These are phyloP conservation scores for Geococcyx californianus DNA, from an alignment of 2,113 vertebrate genomes.

Conservation along the genomic window DNA sequence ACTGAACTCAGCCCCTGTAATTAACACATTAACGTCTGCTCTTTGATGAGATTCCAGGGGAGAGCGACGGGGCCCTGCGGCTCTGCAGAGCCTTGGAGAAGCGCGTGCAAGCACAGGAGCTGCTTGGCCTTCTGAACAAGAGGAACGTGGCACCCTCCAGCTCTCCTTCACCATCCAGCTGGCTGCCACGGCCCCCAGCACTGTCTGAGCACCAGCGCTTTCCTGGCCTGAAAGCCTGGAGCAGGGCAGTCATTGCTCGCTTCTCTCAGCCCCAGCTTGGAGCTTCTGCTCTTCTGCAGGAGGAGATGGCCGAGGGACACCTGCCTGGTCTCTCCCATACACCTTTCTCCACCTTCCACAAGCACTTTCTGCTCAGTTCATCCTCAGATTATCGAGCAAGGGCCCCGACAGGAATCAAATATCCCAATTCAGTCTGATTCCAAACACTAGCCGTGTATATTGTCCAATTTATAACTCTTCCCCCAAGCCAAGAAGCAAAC, in stretches of 20 bases:
- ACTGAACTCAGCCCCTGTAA: background rate
- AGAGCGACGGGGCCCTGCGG: rapidly evolving
- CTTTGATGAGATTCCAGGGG: background rate
- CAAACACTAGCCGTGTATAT: background rate
- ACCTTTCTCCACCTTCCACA: background rate
- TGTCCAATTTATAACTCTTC: background rate
- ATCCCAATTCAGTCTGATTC: background rate
- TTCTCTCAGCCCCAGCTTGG: background rate
- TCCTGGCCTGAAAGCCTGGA: background rate
- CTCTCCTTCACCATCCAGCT: background rate
- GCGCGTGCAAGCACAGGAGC: background rate
- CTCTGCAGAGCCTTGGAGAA: background rate
- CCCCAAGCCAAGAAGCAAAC: background rate
- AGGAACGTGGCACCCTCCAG: background rate
- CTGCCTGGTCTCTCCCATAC: background rate
- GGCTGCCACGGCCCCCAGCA: rapidly evolving
- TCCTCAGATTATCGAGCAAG: background rate
- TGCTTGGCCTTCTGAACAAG: background rate
- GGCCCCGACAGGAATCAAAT: background rate
- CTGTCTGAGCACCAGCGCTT: background rate
- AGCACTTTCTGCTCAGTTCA: background rate
- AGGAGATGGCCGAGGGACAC: background rate
- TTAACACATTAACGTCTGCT: background rate
- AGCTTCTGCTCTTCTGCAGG: background rate
- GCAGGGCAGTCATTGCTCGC: rapidly evolving